Evolutionary conservation across 2,113 vertebrate genomes (phyloP).

Genomic region (Sus scrofa): T2T-Sscrofa CM000820.6:90678001-90678500

Average conservation of each 20-base stretch:
- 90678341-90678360: too few species aligned
- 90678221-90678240: slow-evolving; percentile 16
- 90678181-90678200: slow-evolving; percentile 31
- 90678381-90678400: too few species aligned
- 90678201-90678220: slow-evolving; percentile 26
- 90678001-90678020: not conserved
- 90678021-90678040: slow-evolving; percentile 33
- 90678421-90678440: too few species aligned
- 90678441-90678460: too few species aligned
- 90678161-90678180: not conserved
- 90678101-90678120: slow-evolving; percentile 40
- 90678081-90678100: not conserved
- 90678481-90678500: too few species aligned
- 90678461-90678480: too few species aligned
- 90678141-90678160: slow-evolving; percentile 29
- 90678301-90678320: too few species aligned
- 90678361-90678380: too few species aligned
- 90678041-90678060: not conserved
- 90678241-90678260: slow-evolving; percentile 40
- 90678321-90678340: too few species aligned
- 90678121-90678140: slow-evolving; percentile 5
- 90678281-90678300: too few species aligned
- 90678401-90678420: too few species aligned
- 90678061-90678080: not conserved
- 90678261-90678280: slow-evolving; percentile 28